Evolutionary conservation across 2,888 invertebrate genomes (phyloP).

Genomic region (Tinea pellionella): DNA sequence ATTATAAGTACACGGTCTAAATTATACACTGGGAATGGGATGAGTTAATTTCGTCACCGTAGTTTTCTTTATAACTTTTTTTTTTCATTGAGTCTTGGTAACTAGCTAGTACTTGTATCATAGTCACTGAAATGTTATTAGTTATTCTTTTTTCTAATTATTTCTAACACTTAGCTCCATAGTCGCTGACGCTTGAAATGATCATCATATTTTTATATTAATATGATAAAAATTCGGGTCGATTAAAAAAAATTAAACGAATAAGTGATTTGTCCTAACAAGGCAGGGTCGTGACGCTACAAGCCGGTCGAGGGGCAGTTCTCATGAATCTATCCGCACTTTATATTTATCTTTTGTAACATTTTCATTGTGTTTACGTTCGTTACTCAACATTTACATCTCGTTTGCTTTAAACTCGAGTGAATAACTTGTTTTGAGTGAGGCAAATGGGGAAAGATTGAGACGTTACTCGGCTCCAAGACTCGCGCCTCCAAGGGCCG

Average conservation of each 20-base stretch:
- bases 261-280: background rate
- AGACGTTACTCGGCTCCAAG: conserved; percentile 36
- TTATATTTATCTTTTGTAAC: conserved; percentile 41
- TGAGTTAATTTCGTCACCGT: too few species aligned
- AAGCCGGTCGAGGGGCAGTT: conserved; percentile 8
- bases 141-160: too few species aligned
- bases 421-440: conserved; percentile 32
- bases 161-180: too few species aligned
- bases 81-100: too few species aligned
- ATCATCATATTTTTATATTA: too few species aligned
- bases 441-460: conserved; percentile 40
- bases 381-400: conserved; percentile 35
- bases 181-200: too few species aligned
- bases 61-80: too few species aligned
- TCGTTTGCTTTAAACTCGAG: conserved; percentile 24
- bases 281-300: background rate
- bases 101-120: too few species aligned
- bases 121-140: too few species aligned
- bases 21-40: too few species aligned
- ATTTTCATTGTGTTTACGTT: conserved; percentile 43
- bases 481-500: conserved; percentile 4
- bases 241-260: background rate
- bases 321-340: conserved; percentile 16
- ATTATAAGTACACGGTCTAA: background rate
- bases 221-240: background rate